phyloP scores from a whole-genome alignment of 2,113 vertebrate genomes.

The Amphilophus citrinellus region DNA sequence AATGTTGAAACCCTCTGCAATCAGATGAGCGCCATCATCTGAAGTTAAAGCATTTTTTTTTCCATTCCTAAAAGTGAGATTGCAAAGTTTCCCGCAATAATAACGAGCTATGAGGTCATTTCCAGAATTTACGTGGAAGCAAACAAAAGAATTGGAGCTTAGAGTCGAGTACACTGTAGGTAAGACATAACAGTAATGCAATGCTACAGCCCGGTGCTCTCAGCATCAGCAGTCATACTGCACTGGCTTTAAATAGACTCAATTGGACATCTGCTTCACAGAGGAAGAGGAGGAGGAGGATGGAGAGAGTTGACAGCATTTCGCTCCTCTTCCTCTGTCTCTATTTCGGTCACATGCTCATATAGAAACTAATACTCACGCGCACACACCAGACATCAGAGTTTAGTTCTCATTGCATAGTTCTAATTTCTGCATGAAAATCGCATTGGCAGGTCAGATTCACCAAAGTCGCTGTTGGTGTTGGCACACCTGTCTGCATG shows the following conservation, averaged over 20 bases:
- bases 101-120: not conserved
- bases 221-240: conserved; percentile 54
- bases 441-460: conserved; percentile 19
- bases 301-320: conserved; percentile 68
- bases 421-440: conserved; percentile 41
- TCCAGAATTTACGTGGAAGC: not conserved
- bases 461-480: conserved; percentile 13
- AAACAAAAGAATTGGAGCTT: not conserved
- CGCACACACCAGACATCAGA: conserved; percentile 25
- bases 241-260: conserved; percentile 74
- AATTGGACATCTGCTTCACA: conserved; percentile 78
- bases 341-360: conserved; percentile 62
- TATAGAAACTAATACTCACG: not conserved
- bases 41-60: not conserved
- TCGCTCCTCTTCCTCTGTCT: conserved; percentile 64
- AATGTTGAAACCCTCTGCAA: not conserved
- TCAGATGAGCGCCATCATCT: not conserved
- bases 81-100: not conserved
- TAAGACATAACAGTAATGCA: conserved; percentile 52
- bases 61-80: not conserved
- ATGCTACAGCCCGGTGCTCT: conserved; percentile 51
- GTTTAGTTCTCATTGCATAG: conserved; percentile 21
- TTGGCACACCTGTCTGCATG: conserved; percentile 13
- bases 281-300: conserved; percentile 67
- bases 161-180: not conserved